A percentile compares a stretch with the other conserved stretches of the same genome.
Evolutionary conservation across 92 coral and sea anemone genomes (phyloP).

Genomic region (Porites evermanni): DNA sequence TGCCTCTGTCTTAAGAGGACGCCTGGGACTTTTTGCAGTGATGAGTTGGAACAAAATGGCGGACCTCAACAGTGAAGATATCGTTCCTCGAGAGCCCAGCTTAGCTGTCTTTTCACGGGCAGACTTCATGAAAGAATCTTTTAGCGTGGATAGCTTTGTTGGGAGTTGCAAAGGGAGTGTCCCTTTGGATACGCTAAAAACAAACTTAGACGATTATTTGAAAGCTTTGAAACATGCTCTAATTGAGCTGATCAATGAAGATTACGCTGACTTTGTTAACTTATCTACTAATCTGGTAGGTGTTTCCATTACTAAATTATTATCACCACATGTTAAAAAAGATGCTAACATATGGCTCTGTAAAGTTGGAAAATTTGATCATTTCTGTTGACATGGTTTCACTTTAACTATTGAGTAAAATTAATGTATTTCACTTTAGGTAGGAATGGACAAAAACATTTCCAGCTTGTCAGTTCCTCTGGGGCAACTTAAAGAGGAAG

Average conservation of each 20-base stretch:
- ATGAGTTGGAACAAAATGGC: conserved; percentile 90
- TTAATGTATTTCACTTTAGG: conserved; percentile 49
- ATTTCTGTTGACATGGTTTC: neutral
- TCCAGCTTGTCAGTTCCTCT: conserved; percentile 91
- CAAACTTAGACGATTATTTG: conserved; percentile 92
- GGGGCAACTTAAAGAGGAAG: conserved; percentile 97
- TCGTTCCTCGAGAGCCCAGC: conserved; percentile 85
- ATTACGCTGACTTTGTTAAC: conserved; percentile 98
- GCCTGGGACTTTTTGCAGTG: conserved; percentile 5
- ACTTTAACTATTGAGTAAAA: no score
- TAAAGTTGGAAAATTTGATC: no score
- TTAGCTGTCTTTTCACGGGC: conserved; percentile 84
- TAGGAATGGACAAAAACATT: conserved; percentile 98
- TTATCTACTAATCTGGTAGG: conserved; percentile 96
- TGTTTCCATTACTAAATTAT: neutral
- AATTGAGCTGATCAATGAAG: conserved; percentile 97
- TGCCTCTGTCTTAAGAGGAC: no score
- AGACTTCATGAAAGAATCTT: conserved; percentile 88
- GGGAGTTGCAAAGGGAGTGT: conserved; percentile 87
- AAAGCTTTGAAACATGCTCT: conserved; percentile 91
- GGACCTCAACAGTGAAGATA: conserved; percentile 54
- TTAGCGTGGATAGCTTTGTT: conserved; percentile 91
- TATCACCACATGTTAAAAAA: no score
- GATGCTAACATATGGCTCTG: no score
- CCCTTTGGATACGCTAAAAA: conserved; percentile 83